Conservation (phyloP, 2,888 invertebrate genomes). For the Cremastinae sp. region DNA sequence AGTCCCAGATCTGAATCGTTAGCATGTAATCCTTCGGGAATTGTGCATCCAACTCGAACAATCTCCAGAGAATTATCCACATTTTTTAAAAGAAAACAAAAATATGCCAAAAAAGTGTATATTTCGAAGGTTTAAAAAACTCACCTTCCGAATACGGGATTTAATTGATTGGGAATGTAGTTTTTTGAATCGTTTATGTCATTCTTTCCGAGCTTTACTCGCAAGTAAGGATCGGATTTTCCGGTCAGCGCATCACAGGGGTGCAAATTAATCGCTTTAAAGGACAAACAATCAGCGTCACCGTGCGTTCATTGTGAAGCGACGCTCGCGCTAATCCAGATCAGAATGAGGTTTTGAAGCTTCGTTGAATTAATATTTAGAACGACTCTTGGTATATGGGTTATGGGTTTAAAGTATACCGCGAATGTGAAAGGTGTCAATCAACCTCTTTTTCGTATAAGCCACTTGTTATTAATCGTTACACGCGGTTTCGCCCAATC, state of each 20-base stretch:
- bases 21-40: conserved; percentile 90
- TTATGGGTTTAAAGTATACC: conserved; percentile 11
- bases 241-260: conserved; percentile 86
- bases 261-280: conserved; percentile 85
- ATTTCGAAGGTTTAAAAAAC: conserved; percentile 62
- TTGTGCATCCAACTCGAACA: conserved; percentile 87
- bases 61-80: conserved; percentile 80
- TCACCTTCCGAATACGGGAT: conserved; percentile 92
- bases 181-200: conserved; percentile 86
- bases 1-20: conserved; percentile 88
- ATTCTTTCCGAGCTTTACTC: conserved; percentile 86
- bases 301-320: conserved; percentile 11
- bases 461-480: conserved; percentile 12
- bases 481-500: conserved; percentile 12
- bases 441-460: conserved; percentile 27
- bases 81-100: conserved; percentile 7
- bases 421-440: conserved; percentile 43
- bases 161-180: conserved; percentile 87
- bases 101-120: background rate
- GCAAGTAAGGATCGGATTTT: conserved; percentile 90
- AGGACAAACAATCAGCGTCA: conserved; percentile 38
- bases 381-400: background rate
- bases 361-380: conserved; percentile 31
- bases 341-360: conserved; percentile 25
- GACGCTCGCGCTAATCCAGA: conserved; percentile 40